These are phyloP conservation scores for Enteromius paludinosus DNA, from an alignment of 2,797 vertebrate species.

Conservation along the genomic window DNA sequence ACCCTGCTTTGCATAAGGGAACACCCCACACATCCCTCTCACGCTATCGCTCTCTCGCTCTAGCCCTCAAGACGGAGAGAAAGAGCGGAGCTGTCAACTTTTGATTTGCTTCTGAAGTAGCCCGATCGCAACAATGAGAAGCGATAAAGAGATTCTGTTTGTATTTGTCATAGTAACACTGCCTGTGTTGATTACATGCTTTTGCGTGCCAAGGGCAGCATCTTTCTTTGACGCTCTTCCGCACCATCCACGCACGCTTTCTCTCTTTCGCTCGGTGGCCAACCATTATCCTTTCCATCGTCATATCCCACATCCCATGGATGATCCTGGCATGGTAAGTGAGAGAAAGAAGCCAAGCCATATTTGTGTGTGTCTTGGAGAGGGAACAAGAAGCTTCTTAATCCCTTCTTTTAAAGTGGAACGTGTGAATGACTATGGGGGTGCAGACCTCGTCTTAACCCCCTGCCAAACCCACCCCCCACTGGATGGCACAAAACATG, in stretches of 20 bases:
- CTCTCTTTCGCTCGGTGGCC: constrained; percentile 15
- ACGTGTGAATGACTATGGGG: constrained; percentile 78
- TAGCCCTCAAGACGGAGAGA: constrained; percentile 38
- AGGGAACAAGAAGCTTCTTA: constrained; percentile 67
- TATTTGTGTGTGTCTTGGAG: constrained; percentile 49
- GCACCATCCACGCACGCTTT: constrained; percentile 21
- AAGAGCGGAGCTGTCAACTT: constrained; percentile 75
- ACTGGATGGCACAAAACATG: constrained; percentile 55
- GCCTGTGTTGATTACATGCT: constrained; percentile 54
- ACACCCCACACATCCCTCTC: constrained; percentile 76
- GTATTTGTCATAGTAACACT: constrained; percentile 55
- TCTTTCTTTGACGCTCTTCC: constrained; percentile 17
- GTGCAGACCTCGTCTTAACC: constrained; percentile 70
- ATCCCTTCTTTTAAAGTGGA: constrained; percentile 82
- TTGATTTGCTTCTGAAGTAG: constrained; percentile 72
- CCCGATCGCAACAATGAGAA: constrained; percentile 28
- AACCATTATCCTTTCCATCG: constrained; percentile 39
- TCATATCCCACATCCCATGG: constrained; percentile 40
- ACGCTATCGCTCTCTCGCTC: constrained; percentile 43
- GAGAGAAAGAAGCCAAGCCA: constrained; percentile 50
- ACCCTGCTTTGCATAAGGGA: constrained; percentile 86
- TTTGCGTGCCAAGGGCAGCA: constrained; percentile 32
- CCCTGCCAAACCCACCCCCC: constrained; percentile 61
- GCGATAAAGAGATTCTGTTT: constrained; percentile 46
- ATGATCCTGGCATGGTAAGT: constrained; percentile 46